Conservation (phyloP, 1,140 invertebrate genomes). For the Drosophila azteca region DNA sequence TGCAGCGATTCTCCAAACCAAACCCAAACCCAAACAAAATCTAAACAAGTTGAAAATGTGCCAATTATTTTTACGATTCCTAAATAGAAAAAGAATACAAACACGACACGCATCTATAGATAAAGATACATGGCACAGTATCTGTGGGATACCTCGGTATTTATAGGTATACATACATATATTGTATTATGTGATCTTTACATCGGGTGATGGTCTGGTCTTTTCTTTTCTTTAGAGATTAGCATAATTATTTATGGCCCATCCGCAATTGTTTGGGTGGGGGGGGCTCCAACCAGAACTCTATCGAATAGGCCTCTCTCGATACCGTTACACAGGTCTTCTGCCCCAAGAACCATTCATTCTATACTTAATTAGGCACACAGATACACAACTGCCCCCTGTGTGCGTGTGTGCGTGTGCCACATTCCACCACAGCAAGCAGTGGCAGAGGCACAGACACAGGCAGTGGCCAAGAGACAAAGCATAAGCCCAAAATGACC, state of each 20-base stretch:
- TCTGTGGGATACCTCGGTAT: conserved; percentile 17
- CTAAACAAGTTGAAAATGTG: conserved; percentile 65
- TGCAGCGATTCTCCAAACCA: conserved; percentile 25
- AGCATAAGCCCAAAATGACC: conserved; percentile 54
- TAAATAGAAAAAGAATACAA: conserved; percentile 58
- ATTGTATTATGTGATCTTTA: conserved; percentile 41
- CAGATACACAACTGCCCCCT: conserved; percentile 13
- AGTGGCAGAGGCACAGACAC: conserved; percentile 10
- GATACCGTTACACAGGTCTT: conserved; percentile 16
- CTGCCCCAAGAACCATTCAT: conserved; percentile 12
- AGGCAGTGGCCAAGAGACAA: conserved; percentile 42
- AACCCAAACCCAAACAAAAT: conserved; percentile 40
- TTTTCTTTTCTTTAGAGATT: conserved; percentile 46
- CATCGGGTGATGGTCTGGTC: conserved; percentile 28
- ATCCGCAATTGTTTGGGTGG: conserved; percentile 30
- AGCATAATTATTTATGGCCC: conserved; percentile 51
- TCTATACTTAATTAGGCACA: conserved; percentile 48
- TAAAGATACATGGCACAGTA: conserved; percentile 1
- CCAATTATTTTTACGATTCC: conserved; percentile 66
- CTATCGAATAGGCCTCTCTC: background rate
- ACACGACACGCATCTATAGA: conserved; percentile 9
- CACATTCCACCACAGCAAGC: no score
- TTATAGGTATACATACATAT: conserved; percentile 34
- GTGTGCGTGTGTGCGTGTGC: no score
- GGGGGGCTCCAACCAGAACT: background rate